Percentiles rank a stretch among this genome's conserved stretches.
Evolutionary conservation across 2,113 vertebrate species (phyloP).

Genomic region (Butorides virescens): DNA sequence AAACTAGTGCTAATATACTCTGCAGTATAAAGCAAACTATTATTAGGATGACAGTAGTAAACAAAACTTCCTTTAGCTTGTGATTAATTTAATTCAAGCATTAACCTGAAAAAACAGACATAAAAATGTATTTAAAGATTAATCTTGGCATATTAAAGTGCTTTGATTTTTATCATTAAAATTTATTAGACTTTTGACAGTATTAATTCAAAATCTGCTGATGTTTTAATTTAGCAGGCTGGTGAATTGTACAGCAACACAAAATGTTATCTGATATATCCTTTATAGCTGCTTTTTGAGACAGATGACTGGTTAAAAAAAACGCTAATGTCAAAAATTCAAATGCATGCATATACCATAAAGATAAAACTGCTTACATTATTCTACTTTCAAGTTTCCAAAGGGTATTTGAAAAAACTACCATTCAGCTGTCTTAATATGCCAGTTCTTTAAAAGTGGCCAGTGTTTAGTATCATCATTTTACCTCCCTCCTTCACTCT

Average conservation of each 20-base stretch:
- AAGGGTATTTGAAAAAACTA: neutral
- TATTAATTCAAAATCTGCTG: conserved; percentile 28
- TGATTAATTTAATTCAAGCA: neutral
- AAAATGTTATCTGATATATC: neutral
- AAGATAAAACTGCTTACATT: neutral
- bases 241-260: neutral
- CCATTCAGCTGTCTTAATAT: neutral
- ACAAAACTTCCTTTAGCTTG: neutral
- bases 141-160: neutral
- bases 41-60: neutral
- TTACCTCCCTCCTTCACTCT: neutral
- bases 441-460: neutral
- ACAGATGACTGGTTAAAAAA: neutral
- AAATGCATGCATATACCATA: neutral
- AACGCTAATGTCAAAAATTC: neutral
- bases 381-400: neutral
- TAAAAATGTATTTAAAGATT: conserved; percentile 7
- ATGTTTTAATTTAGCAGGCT: conserved; percentile 2
- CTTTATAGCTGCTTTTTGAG: neutral
- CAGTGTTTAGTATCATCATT: neutral
- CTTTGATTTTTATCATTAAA: conserved; percentile 17
- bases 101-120: neutral
- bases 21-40: neutral
- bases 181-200: conserved; percentile 28
- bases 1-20: neutral